A percentile compares a stretch with the other conserved stretches of the same genome.
Conservation (phyloP, 2,113 vertebrate species). For the Poeciliopsis turrubarensis region DNA sequence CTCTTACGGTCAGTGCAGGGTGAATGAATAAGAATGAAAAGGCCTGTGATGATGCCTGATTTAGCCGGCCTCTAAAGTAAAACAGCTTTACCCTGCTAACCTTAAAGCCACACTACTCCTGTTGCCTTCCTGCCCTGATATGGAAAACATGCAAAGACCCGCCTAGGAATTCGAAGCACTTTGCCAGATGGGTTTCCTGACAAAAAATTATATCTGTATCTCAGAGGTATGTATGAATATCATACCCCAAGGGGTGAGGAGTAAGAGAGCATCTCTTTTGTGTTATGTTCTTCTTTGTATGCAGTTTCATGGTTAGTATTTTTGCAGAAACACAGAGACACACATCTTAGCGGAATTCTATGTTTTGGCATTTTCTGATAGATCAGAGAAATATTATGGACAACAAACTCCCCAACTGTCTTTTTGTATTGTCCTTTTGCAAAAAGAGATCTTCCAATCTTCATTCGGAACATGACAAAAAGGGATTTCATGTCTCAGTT, state of each 20-base stretch:
- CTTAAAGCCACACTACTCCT: slow-evolving; percentile 23
- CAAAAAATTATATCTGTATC: slow-evolving; percentile 45
- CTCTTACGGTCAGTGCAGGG: slow-evolving; percentile 39
- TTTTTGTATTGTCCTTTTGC: no score
- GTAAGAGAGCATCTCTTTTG: slow-evolving; percentile 30
- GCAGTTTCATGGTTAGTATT: slow-evolving; percentile 36
- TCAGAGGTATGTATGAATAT: slow-evolving; percentile 28
- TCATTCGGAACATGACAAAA: no score
- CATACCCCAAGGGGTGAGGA: slow-evolving; percentile 30
- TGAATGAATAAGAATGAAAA: slow-evolving; percentile 44
- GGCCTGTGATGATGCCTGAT: slow-evolving; percentile 48
- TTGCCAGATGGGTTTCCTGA: slow-evolving; percentile 41
- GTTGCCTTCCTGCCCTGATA: slow-evolving; percentile 27
- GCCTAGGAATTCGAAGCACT: slow-evolving; percentile 42
- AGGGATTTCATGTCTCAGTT: no score
- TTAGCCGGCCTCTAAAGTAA: slow-evolving; percentile 51
- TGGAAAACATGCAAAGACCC: slow-evolving; percentile 8
- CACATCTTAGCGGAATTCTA: slow-evolving; percentile 32
- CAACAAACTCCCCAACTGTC: slow-evolving; percentile 20
- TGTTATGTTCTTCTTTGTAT: slow-evolving; percentile 42
- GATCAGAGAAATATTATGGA: slow-evolving; percentile 48
- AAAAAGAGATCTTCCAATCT: no score
- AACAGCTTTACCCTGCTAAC: slow-evolving; percentile 32
- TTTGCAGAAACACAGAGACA: neutral
- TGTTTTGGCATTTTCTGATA: slow-evolving; percentile 49